Evolutionary conservation across 1,140 invertebrate species (phyloP).

Genomic region (Macrocentrus cingulum): DNA sequence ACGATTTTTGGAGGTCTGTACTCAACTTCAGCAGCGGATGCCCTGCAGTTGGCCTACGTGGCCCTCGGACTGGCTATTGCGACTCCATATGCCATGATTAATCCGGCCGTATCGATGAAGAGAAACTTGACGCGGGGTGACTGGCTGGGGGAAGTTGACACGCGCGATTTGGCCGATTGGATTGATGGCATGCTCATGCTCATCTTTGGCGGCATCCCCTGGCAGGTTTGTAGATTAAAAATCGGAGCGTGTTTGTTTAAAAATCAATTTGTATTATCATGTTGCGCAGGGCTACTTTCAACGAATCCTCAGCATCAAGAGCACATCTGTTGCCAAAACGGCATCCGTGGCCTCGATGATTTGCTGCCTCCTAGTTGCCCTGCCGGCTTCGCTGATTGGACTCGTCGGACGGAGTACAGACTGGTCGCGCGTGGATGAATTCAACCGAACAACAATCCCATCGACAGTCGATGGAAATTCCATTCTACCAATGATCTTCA

Average conservation of each 20-base stretch:
- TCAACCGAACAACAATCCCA: conserved; percentile 54
- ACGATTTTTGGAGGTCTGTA: conserved; percentile 80
- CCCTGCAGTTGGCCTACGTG: conserved; percentile 78
- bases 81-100: conserved; percentile 62
- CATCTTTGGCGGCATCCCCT: conserved; percentile 81
- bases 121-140: conserved; percentile 57
- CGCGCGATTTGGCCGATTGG: conserved; percentile 65
- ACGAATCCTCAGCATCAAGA: conserved; percentile 76
- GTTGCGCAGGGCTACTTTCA: conserved; percentile 77
- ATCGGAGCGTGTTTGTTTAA: not conserved
- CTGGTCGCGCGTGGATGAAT: conserved; percentile 62
- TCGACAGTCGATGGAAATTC: conserved; percentile 59
- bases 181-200: conserved; percentile 72
- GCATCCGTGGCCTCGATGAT: conserved; percentile 75
- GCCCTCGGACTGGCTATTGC: conserved; percentile 70
- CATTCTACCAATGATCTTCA: conserved; percentile 74
- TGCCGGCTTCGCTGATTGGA: conserved; percentile 76
- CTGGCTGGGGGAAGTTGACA: conserved; percentile 69
- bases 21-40: conserved; percentile 80
- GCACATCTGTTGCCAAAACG: conserved; percentile 68
- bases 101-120: conserved; percentile 63
- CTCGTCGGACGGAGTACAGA: conserved; percentile 70
- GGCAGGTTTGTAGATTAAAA: conserved; percentile 66
- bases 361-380: conserved; percentile 73
- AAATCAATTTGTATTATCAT: not conserved